Evolutionary conservation across 1,140 invertebrate species (phyloP).

Genomic region (Habropoda laboriosa): DNA sequence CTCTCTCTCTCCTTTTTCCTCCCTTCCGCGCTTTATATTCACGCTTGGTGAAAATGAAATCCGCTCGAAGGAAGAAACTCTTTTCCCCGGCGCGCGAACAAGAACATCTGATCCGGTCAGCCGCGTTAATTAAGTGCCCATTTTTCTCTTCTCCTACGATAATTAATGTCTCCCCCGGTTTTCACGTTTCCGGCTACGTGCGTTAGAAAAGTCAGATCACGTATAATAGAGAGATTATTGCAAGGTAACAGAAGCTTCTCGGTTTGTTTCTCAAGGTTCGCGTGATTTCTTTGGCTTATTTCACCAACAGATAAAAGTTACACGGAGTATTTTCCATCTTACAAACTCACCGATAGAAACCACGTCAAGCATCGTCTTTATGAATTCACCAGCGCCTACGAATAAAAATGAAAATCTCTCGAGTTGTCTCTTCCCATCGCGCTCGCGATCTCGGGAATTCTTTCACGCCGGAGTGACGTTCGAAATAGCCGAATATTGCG

Average conservation of each 20-base stretch:
- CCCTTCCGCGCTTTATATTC: constrained; percentile 31
- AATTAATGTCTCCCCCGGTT: constrained; percentile 1
- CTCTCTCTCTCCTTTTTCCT: no score
- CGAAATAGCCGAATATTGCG: neutral
- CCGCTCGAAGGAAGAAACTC: constrained; percentile 30
- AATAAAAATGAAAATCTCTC: neutral
- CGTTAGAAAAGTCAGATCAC: neutral
- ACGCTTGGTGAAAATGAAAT: constrained; percentile 23
- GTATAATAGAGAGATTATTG: neutral
- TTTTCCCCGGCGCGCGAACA: constrained; percentile 20
- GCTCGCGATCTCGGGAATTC: neutral
- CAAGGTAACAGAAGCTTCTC: neutral
- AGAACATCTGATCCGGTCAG: constrained; percentile 26
- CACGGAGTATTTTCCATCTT: no score
- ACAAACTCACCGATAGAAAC: neutral
- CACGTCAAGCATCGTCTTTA: neutral
- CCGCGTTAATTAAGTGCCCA: constrained; percentile 36
- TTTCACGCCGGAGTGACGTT: neutral
- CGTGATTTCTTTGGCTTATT: no score
- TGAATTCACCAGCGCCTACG: no score
- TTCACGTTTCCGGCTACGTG: neutral
- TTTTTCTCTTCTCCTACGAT: neutral
- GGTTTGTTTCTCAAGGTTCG: no score
- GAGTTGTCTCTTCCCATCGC: neutral
- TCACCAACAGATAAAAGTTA: no score